Percentiles rank a stretch among this genome's conserved stretches.
Evolutionary conservation across 2,888 invertebrate genomes (phyloP).

Genomic region (Rhagophthalmus giganteus): DNA sequence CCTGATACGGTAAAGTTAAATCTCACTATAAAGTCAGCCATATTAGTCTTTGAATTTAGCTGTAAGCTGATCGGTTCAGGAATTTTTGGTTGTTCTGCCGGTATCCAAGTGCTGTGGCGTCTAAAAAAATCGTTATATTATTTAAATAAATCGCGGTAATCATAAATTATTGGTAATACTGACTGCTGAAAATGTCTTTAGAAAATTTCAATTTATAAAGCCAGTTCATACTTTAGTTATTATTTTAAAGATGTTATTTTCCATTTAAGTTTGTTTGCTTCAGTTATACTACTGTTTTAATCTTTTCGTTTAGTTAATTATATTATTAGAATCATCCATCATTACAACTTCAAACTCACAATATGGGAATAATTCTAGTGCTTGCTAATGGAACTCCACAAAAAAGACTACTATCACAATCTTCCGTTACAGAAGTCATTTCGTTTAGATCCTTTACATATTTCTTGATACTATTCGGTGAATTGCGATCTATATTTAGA

Average conservation of each 20-base stretch:
- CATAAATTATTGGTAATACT: slow-evolving; percentile 4
- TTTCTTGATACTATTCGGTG: slow-evolving; percentile 42
- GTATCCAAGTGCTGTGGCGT: slow-evolving; percentile 47
- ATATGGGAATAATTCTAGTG: slow-evolving; percentile 11
- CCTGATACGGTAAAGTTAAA: slow-evolving; percentile 59
- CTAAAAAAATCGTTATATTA: slow-evolving; percentile 36
- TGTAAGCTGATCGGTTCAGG: slow-evolving; percentile 39
- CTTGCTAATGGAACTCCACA: slow-evolving; percentile 46
- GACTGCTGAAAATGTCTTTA: slow-evolving; percentile 4
- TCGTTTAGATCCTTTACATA: slow-evolving; percentile 41
- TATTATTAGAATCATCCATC: slow-evolving; percentile 6
- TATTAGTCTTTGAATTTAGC: slow-evolving; percentile 43
- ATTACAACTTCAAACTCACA: slow-evolving; percentile 16
- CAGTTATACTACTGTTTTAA: slow-evolving; percentile 8
- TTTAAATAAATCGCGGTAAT: neutral
- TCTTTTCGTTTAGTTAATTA: slow-evolving; percentile 5
- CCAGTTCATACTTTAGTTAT: slow-evolving; percentile 6
- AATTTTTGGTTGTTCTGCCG: slow-evolving; percentile 43
- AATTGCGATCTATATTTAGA: slow-evolving; percentile 49
- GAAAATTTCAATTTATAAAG: slow-evolving; percentile 10
- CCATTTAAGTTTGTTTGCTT: slow-evolving; percentile 2
- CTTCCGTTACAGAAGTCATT: slow-evolving; percentile 38
- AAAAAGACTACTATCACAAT: slow-evolving; percentile 44
- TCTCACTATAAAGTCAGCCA: slow-evolving; percentile 49
- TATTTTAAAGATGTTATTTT: slow-evolving; percentile 4